phyloP scores from a whole-genome alignment of 2,797 vertebrate genomes.

The Sebastolobus alascanus region DNA sequence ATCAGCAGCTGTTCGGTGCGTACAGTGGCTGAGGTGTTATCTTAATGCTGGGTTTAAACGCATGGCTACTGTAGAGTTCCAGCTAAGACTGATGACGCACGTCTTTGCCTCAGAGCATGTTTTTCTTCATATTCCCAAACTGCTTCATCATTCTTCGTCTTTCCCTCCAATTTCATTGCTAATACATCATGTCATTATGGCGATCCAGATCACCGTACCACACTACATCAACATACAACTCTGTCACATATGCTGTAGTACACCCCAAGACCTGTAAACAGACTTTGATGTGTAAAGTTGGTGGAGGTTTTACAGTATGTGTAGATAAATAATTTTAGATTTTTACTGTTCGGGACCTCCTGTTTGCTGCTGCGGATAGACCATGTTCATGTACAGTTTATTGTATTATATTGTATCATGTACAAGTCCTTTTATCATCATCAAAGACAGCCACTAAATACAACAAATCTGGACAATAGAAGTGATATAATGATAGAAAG shows the following conservation, averaged over 20 bases:
- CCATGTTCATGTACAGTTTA: not conserved
- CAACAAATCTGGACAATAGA: not conserved
- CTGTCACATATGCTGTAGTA: no score
- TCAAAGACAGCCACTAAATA: not conserved
- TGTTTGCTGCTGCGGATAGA: not conserved
- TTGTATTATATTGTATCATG: no score
- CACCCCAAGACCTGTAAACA: not conserved
- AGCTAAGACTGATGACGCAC: not conserved
- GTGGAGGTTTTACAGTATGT: not conserved
- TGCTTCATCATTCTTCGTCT: not conserved
- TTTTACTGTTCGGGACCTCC: not conserved
- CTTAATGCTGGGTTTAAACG: not conserved
- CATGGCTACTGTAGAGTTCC: not conserved
- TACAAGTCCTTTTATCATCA: not conserved
- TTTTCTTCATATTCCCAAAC: not conserved
- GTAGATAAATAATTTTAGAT: no score
- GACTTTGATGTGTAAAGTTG: not conserved
- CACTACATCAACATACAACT: no score
- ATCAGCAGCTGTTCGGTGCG: not conserved
- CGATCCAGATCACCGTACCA: not conserved
- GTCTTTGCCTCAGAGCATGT: conserved; percentile 2
- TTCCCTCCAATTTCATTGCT: conserved; percentile 6
- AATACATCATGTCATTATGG: not conserved
- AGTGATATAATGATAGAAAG: not conserved
- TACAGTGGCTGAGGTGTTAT: not conserved